phyloP scores from a whole-genome alignment of 2,113 vertebrate species.

The Sander lucioperca region DNA sequence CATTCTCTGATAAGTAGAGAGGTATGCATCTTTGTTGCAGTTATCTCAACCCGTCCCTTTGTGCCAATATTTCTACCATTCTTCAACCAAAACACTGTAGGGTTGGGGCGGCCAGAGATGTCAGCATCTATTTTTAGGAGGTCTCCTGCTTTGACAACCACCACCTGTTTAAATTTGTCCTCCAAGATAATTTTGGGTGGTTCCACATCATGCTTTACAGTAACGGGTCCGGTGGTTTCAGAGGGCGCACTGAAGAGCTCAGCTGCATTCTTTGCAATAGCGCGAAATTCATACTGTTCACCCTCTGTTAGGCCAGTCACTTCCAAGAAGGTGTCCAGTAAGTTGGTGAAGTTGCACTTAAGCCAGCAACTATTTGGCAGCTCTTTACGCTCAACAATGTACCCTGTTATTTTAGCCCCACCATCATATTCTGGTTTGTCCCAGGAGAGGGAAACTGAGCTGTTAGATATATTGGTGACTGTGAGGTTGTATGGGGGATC shows the following conservation, averaged over 20 bases:
- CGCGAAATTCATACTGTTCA: conserved; percentile 93
- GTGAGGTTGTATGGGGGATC: conserved; percentile 93
- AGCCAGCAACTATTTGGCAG: conserved; percentile 96
- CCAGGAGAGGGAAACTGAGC: conserved; percentile 95
- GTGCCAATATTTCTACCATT: conserved; percentile 93
- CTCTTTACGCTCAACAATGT: conserved; percentile 93
- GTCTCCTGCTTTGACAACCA: conserved; percentile 96
- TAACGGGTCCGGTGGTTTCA: conserved; percentile 93
- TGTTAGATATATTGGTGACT: conserved; percentile 95
- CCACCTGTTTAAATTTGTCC: conserved; percentile 90
- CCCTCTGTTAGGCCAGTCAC: conserved; percentile 94
- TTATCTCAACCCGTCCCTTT: conserved; percentile 93
- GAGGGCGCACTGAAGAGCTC: conserved; percentile 94
- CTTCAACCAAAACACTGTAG: conserved; percentile 94
- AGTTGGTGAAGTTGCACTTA: conserved; percentile 96
- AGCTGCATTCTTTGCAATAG: conserved; percentile 95
- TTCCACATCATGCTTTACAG: conserved; percentile 94
- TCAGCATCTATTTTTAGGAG: conserved; percentile 93
- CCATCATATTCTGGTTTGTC: conserved; percentile 95
- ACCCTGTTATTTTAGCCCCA: conserved; percentile 96
- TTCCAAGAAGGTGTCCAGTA: conserved; percentile 94
- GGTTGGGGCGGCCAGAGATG: conserved; percentile 92
- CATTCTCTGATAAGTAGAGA: conserved; percentile 91
- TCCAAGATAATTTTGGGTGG: conserved; percentile 94
- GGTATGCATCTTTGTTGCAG: conserved; percentile 87